Evolutionary conservation across 2,113 vertebrate species (phyloP), one percentile per base, ranked within the genome.

Genomic region (Phylloscopus trochilus): DNA sequence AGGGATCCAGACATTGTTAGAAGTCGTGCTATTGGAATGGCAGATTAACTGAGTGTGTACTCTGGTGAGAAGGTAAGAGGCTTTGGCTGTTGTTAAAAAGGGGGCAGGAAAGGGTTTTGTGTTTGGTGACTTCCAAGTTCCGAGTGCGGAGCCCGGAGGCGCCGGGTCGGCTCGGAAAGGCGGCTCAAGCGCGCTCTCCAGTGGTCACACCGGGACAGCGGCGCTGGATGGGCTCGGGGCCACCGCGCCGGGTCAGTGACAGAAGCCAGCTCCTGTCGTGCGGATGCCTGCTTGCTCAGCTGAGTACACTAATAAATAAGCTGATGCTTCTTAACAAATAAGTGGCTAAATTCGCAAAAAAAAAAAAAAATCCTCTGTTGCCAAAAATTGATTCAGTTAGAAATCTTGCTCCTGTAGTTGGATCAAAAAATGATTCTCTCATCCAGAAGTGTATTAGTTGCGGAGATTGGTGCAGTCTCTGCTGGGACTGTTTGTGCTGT

Each of bases 121-220:
- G 0, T 30, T 7, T 8, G 2, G 7, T 3, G 15, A 3, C 64
- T 47, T 46, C 37, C 49, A 1, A 17, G 72, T n/a, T 46, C 20
- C 1, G 28, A 49, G 43, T 3, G 33, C 18, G 23, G 31, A 37
- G 62, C 7, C 3, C 1, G 28, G 28, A 0, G 21, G 59, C 26
- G 8, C 44, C 7, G 43, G 59, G 23, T 27, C 56, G 33, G 24
- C 6, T 3, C 5, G 11, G 60, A 84, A 87, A 37, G 3, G 84
- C 10, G 47, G 96, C 77, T 85, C 87, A 73, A 74, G 22, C 18
- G 41, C 94, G 46, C 96, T 30, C 95, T 93, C 96, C 89, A 10
- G 90, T 70, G 96, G 93, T 63, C 13, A 10, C 72, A 2, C 3
- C 1, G 28, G 6, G 37, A 4, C 62, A 33, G 26, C n/a, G 15